Evolutionary conservation across 2,888 invertebrate genomes (phyloP), one percentile per base, ranked within the genome.

Genomic region (Leucophora obtusa): DNA sequence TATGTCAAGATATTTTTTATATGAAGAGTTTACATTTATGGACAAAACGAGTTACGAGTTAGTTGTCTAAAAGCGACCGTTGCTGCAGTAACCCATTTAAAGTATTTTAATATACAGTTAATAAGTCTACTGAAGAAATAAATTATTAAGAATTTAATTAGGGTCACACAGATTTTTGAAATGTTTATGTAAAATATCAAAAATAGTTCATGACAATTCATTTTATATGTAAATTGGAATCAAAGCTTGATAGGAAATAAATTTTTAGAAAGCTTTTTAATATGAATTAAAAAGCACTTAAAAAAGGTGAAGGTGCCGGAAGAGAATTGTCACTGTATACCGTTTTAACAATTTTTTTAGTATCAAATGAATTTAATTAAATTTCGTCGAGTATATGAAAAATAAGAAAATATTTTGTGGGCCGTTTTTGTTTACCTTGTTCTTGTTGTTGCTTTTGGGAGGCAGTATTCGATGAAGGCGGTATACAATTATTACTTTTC

Each of bases 401-500:
- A 14, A 10, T 3, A 38, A 38, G 11, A 38, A 38, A 11, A 1
- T 8, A 5, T 54, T 75, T 51, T 59, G 76, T 70, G 50, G 60
- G 72, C 47, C 28, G 53, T 51, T 56, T 50, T 82, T 65, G 66
- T 83, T 80, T 86, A 89, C 89, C 87, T 86, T 88, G 88, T 79
- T 89, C 88, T 83, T 84, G 73, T 75, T 72, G 83, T 75, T 84
- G 83, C 58, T 84, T 83, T 56, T 72, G 80, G 15, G 68, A 59
- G 51, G 62, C 74, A 21, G 59, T 77, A 38, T 51, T 73, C n/a
- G 38, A 69, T 54, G 54, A 54, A 73, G 81, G 66, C 51, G 69
- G 83, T 79, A 83, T 60, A 65, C 83, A 84, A 85, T 87, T 89
- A 84, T 87, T 88, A 83, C 85, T 87, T 85, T 89, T 90, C 90